These are phyloP conservation scores for Oeneis ivallda DNA, from an alignment of 2,888 invertebrate genomes.

Conservation along the genomic window DNA sequence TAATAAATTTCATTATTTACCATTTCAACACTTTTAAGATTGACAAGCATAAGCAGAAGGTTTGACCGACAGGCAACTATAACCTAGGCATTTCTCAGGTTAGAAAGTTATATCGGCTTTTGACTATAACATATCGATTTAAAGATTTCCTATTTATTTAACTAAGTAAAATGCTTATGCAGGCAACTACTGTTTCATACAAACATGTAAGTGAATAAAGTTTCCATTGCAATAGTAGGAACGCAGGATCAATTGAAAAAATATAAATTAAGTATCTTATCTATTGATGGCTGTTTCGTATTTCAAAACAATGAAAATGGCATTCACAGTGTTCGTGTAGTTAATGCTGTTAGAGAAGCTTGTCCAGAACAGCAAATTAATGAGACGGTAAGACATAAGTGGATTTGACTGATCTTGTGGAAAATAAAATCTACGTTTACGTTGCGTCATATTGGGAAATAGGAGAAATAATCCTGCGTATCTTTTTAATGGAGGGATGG, in stretches of 20 bases:
- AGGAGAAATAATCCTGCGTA: no score
- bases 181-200: not conserved
- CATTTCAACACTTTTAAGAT: no score
- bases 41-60: no score
- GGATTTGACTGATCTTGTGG: not conserved
- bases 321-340: constrained; percentile 56
- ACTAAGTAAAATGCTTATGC: not conserved
- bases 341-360: constrained; percentile 57
- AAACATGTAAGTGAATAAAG: constrained; percentile 24
- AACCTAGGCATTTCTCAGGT: no score
- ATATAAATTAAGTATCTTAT: constrained; percentile 3
- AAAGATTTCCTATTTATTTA: no score
- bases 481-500: no score
- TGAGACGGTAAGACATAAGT: not conserved
- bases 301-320: constrained; percentile 43
- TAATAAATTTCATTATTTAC: no score
- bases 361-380: constrained; percentile 42
- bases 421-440: no score
- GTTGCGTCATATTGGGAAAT: no score
- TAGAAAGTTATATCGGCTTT: no score
- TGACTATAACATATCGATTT: no score
- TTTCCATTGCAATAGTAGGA: constrained; percentile 13
- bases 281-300: constrained; percentile 11
- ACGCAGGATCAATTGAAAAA: constrained; percentile 7
- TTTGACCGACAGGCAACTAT: no score